Evolutionary conservation across 2,888 invertebrate genomes (phyloP).

Genomic region (Phasia obesa): DNA sequence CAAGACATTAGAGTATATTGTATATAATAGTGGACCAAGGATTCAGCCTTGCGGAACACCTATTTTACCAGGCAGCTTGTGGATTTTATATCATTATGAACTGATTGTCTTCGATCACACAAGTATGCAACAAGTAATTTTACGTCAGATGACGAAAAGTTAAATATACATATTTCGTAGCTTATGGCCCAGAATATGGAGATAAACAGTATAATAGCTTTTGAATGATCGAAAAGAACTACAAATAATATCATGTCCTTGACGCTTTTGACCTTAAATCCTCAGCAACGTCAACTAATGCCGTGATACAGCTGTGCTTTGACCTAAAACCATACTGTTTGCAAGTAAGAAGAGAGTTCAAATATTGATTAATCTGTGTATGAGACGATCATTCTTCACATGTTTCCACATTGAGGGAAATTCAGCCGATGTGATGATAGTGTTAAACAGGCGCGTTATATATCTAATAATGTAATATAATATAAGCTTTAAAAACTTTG

Average conservation of each 20-base stretch:
- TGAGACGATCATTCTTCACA: too few relatives aligned
- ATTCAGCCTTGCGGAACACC: background rate
- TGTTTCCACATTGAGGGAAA: background rate
- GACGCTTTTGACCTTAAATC: background rate
- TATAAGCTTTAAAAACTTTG: background rate
- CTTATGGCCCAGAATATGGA: background rate
- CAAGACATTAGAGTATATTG: too few relatives aligned
- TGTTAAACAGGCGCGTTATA: background rate
- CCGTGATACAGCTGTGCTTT: background rate
- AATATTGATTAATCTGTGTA: constrained; percentile 4
- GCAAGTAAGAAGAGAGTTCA: background rate
- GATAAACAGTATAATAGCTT: too few relatives aligned
- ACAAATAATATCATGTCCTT: background rate
- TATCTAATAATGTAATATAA: background rate
- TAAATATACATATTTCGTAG: background rate
- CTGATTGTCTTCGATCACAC: background rate
- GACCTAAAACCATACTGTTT: background rate
- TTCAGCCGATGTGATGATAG: background rate
- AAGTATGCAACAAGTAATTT: background rate
- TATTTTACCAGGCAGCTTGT: background rate
- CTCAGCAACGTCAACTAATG: background rate
- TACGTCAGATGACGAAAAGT: background rate
- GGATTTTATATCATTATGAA: background rate
- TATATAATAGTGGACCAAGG: too few relatives aligned
- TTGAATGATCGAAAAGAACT: background rate